Evolutionary conservation across 2,797 vertebrate genomes (phyloP).

Genomic region (Heliangelus exortis): DNA sequence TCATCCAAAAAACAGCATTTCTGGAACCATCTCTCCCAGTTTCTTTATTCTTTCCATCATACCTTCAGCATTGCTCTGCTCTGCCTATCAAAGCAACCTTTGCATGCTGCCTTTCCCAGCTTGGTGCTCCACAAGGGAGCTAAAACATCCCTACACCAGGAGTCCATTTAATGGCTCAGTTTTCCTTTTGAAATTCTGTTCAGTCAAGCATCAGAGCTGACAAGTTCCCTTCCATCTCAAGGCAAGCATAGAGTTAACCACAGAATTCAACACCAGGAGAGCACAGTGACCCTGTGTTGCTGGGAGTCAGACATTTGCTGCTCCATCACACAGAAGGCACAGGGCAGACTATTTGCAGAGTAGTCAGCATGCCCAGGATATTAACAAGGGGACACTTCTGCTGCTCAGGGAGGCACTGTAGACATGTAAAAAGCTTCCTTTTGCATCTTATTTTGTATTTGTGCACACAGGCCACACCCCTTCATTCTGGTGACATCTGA

Average conservation of each 20-base stretch:
- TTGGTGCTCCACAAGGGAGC: rapidly evolving
- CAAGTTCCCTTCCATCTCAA: not conserved
- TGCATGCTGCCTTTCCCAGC: not conserved
- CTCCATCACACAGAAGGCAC: not conserved
- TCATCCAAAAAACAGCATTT: not conserved
- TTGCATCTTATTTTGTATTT: not conserved
- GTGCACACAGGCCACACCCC: not conserved
- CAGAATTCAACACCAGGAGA: not conserved
- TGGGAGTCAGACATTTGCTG: rapidly evolving
- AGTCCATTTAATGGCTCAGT: not conserved
- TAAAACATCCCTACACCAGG: not conserved
- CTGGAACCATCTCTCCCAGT: not conserved
- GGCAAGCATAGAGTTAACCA: rapidly evolving
- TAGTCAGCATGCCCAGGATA: not conserved
- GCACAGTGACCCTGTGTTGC: not conserved
- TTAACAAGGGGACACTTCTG: not conserved
- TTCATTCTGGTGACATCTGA: not conserved
- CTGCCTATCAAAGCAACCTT: not conserved
- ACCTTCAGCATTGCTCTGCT: not conserved
- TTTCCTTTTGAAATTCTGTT: not conserved
- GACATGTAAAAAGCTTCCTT: not conserved
- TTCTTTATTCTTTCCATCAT: not conserved
- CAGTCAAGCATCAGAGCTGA: not conserved
- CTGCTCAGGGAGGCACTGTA: not conserved
- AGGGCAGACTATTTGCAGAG: not conserved